Evolutionary conservation across 2,888 invertebrate species (phyloP).

Genomic region (Ectemnius continuus): DNA sequence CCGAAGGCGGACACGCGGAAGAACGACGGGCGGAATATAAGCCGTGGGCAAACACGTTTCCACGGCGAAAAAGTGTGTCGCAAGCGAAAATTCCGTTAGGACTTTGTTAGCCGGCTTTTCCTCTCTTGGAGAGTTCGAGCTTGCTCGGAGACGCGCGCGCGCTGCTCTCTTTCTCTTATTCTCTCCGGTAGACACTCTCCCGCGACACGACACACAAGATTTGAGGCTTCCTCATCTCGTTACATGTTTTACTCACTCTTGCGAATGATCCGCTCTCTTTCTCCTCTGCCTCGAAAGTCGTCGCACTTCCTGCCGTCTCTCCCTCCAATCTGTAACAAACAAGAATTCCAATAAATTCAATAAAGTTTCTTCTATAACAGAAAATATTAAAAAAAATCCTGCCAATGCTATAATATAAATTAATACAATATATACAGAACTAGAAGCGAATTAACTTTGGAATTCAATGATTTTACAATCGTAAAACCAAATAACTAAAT

Average conservation of each 20-base stretch:
- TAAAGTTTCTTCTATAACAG: too few species aligned
- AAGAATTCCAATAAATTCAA: neutral
- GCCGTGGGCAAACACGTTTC: slow-evolving; percentile 60
- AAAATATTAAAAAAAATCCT: too few species aligned
- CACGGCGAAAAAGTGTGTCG: slow-evolving; percentile 61
- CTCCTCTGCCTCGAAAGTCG: neutral
- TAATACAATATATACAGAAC: too few species aligned
- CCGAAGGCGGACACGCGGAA: slow-evolving; percentile 24
- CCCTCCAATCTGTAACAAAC: slow-evolving; percentile 3
- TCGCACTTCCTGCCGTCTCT: neutral
- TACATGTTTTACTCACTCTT: slow-evolving; percentile 30
- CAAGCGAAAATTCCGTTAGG: slow-evolving; percentile 61
- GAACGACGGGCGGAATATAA: slow-evolving; percentile 28
- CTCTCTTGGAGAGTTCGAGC: neutral
- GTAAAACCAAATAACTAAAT: too few species aligned
- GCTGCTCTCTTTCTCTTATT: too few species aligned
- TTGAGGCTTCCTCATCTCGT: slow-evolving; percentile 17
- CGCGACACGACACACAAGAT: neutral
- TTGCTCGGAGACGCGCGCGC: slow-evolving; percentile 1
- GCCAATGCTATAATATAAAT: too few species aligned
- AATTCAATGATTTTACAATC: too few species aligned
- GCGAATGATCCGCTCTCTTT: slow-evolving; percentile 17
- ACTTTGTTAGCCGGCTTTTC: slow-evolving; percentile 47
- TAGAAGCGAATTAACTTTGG: too few species aligned
- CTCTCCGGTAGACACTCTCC: too few species aligned